Evolutionary conservation across 2,113 vertebrate species (phyloP), one percentile per base, ranked within the genome.

Genomic region (Colaptes auratus): DNA sequence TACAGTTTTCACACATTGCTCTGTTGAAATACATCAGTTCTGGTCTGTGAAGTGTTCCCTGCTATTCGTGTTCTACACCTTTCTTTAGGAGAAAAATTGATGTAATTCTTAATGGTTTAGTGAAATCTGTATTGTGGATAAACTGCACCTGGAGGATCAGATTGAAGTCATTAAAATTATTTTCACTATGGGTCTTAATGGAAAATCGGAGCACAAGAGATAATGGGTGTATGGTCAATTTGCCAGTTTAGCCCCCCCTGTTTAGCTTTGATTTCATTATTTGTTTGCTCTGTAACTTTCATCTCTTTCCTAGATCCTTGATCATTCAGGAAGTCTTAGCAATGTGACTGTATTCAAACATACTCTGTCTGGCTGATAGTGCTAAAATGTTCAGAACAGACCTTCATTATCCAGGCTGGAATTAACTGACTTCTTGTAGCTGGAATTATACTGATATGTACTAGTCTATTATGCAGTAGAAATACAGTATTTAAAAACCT

Each of bases 381-480:
- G 94, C 48, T 60, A 50, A 95, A 90, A 42, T 64, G 35, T 89
- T 95, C 82, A 64, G 30, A 76, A 66, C 12, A 69, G 14, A 76
- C 20, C 46, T 92, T 86, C n/a, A 74, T 93, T 92, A 75, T 33
- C 61, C 44, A 58, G 66, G 59, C 71, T 67, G 53, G 86, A 97
- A 97, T 91, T 92, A 93, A 82, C 56, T 12, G 89, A 39, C 23
- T 91, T n/a, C 86, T 84, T 95, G 67, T 46, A 85, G 48, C 36
- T 92, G 28, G 59, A 67, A 93, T 78, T 94, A 71, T 63, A 91
- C 80, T 81, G 67, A 72, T 83, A 89, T 77, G 89, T 88, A 96
- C 92, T 66, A 79, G 53, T 9, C 33, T 78, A n/a, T 77, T 36
- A 73, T 70, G 77, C 39, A 88, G 21, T 70, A 74, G 70, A 24